phyloP scores from a whole-genome alignment of 2,797 vertebrate species.

The Falco biarmicus region DNA sequence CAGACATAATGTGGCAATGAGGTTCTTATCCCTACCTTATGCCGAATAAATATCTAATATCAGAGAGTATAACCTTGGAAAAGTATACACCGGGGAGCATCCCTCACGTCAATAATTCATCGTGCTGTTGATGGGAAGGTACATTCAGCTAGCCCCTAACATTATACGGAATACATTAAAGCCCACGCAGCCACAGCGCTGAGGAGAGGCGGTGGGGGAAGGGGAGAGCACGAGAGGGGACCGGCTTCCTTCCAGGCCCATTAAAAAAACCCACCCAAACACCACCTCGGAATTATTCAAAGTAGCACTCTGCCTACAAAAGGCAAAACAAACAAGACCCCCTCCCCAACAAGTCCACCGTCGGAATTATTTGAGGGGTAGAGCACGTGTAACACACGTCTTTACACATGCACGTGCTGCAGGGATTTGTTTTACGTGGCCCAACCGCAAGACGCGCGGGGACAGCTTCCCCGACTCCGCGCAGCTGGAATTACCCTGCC shows the following conservation, averaged over 20 bases:
- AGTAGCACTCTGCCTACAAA: not conserved
- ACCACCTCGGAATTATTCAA: not conserved
- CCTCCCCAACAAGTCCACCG: not conserved
- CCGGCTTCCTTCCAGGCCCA: not conserved
- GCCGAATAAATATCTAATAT: constrained; percentile 69
- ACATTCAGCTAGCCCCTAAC: not conserved
- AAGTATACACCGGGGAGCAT: constrained; percentile 54
- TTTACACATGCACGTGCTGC: rapidly evolving
- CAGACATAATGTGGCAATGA: constrained; percentile 74
- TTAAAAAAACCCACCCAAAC: not conserved
- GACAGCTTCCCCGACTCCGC: not conserved
- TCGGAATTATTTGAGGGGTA: not conserved
- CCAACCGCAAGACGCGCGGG: not conserved
- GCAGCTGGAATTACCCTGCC: rapidly evolving
- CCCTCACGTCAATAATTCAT: constrained; percentile 70
- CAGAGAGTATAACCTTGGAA: constrained; percentile 64
- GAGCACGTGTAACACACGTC: not conserved
- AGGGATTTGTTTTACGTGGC: not conserved
- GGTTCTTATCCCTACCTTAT: constrained; percentile 68
- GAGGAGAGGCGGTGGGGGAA: not conserved
- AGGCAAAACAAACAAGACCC: not conserved
- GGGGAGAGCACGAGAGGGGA: not conserved
- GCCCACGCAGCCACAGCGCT: not conserved
- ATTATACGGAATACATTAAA: not conserved
- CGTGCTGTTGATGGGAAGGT: constrained; percentile 36